Evolutionary conservation across 1,140 invertebrate genomes (phyloP), one percentile per base, ranked within the genome.

Genomic region (Chymomyza costata): DNA sequence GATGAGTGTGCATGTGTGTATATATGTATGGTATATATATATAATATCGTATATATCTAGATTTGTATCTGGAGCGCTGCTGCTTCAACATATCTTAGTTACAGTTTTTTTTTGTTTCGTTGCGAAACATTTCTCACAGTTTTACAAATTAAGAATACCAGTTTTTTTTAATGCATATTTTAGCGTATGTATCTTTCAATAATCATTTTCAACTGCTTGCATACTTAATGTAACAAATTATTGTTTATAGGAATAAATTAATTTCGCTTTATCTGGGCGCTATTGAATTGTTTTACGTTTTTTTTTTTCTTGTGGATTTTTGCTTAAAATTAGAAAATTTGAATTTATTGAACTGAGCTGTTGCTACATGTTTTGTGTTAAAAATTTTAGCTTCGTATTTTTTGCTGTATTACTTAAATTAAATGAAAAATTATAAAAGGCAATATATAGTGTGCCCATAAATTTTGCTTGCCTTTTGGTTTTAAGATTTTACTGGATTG

Each of bases 101-200:
- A 38, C 15, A 25, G 10, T 18, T 44, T 52, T 31, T 73, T 78
- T 80, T 73, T 80, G 67, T 80, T 80, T 73, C 73, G 73, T 80
- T 80, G 73, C 73, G 73, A 80, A 80, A 80, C 73, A 80, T 80
- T 80, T 78, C 71, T 80, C 73, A 80, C 73, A 80, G 73, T 68
- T 80, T 80, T 63, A 62, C 37, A 59, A 47, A 52, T 57, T 63
- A 58, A 63, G 31, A 63, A 63, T 45, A 63, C 47, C 43, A 63
- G 48, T 19, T 35, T 73, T 63, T 14, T 39, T 63, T 66, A 56
- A 58, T 65, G 51, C 28, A 8, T 13, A n/a, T 34, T 34, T 5
- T 34, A 10, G 5, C 25, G 10, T 28, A 28, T 5, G 25, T 34
- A n/a, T 34, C 13, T 11, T 34, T n/a, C n/a, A 11, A 34, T n/a